phyloP scores from a whole-genome alignment of 2,113 vertebrate species.

The Crotalus helleri region DNA sequence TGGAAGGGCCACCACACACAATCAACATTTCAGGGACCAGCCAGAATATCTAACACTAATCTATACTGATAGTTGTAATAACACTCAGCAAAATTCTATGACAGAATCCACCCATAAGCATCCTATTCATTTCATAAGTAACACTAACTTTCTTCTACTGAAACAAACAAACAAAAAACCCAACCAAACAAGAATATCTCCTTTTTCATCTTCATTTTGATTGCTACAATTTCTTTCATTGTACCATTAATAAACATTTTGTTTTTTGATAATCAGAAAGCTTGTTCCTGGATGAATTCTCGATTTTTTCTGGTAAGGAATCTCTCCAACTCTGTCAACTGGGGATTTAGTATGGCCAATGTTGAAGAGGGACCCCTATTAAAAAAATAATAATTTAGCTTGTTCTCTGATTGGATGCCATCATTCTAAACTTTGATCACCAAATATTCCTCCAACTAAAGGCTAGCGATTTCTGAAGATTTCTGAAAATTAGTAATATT shows the following conservation, averaged over 20 bases:
- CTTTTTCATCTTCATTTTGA: background rate
- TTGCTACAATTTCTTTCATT: background rate
- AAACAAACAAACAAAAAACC: background rate
- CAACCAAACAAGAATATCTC: background rate
- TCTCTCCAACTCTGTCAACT: slow-evolving; percentile 1
- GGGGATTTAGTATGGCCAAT: slow-evolving; percentile 20
- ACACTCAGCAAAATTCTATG: background rate
- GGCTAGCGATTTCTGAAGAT: background rate
- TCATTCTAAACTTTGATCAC: slow-evolving; percentile 11
- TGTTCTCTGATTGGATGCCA: slow-evolving; percentile 9
- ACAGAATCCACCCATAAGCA: background rate
- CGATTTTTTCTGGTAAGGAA: slow-evolving; percentile 21
- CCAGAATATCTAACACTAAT: background rate
- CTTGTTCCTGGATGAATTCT: slow-evolving; percentile 33
- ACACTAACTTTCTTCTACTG: background rate
- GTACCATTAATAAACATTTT: background rate
- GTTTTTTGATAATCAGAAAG: background rate
- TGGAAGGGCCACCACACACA: background rate
- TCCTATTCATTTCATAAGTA: background rate
- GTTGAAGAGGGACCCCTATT: slow-evolving; percentile 31
- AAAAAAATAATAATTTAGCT: slow-evolving; percentile 28
- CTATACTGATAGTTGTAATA: background rate
- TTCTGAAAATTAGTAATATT: background rate
- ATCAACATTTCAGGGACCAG: background rate
- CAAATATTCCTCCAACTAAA: slow-evolving; percentile 43